phyloP scores from a whole-genome alignment of 2,113 vertebrate species.

The Hystrix cristata region DNA sequence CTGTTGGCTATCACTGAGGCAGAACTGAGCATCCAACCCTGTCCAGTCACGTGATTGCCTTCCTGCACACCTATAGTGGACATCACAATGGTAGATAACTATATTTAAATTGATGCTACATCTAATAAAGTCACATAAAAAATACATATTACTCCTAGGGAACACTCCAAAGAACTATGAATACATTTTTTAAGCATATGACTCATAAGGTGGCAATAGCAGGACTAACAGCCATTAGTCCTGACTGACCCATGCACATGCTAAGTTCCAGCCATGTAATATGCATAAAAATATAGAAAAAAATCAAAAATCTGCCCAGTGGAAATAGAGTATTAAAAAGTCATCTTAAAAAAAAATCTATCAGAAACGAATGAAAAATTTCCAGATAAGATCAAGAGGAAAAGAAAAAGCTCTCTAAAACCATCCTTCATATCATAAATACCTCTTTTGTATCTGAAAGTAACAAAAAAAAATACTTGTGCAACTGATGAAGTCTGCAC shows the following conservation, averaged over 20 bases:
- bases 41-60: neutral
- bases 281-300: neutral
- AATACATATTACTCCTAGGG: neutral
- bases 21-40: neutral
- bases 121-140: neutral
- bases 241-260: neutral
- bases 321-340: neutral
- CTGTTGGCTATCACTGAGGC: too few relatives aligned
- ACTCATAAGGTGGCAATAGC: neutral
- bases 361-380: neutral
- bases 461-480: neutral
- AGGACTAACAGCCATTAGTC: neutral
- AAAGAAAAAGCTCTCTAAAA: neutral
- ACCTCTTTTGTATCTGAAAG: neutral
- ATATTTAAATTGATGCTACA: neutral
- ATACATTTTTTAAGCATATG: neutral
- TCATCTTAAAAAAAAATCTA: neutral
- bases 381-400: neutral
- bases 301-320: neutral
- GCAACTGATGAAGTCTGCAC: neutral
- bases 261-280: neutral
- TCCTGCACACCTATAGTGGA: neutral
- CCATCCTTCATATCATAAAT: neutral
- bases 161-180: neutral
- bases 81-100: neutral